phyloP scores from a whole-genome alignment of 2,888 invertebrate genomes.

The Apodemia mormo region DNA sequence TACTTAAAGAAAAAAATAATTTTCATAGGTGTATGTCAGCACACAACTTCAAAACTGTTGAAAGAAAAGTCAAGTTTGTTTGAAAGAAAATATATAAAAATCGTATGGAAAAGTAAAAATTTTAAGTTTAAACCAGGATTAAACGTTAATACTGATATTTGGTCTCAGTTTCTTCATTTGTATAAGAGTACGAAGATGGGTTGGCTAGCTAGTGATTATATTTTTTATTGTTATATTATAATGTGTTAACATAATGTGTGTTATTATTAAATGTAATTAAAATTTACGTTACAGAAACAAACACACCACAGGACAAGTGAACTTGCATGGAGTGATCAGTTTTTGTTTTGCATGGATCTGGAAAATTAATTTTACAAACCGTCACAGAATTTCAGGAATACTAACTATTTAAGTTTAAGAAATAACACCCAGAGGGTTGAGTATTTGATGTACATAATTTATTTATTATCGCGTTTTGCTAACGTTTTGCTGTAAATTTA shows the following conservation, averaged over 20 bases:
- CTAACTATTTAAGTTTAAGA: not conserved
- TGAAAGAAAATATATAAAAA: not conserved
- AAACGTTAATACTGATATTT: not conserved
- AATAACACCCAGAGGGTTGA: not conserved
- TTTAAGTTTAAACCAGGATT: not conserved
- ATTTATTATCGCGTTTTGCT: too few relatives aligned
- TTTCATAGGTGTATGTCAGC: too few relatives aligned
- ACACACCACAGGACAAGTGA: slow-evolving; percentile 37
- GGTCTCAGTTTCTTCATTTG: not conserved
- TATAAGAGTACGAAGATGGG: not conserved
- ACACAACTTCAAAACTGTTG: too few relatives aligned
- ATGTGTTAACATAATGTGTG: not conserved
- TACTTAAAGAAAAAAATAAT: too few relatives aligned
- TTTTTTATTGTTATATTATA: not conserved
- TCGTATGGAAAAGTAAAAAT: not conserved
- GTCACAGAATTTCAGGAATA: not conserved
- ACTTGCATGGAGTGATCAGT: slow-evolving; percentile 28
- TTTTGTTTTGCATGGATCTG: slow-evolving; percentile 15
- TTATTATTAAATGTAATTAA: slow-evolving; percentile 24
- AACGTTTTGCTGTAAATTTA: too few relatives aligned
- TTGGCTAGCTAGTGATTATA: not conserved
- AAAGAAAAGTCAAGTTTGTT: too few relatives aligned
- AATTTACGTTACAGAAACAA: slow-evolving; percentile 35
- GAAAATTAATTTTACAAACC: not conserved
- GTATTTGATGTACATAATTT: too few relatives aligned